Evolutionary conservation across 2,797 vertebrate species (phyloP).

Genomic region (Lycodopsis pacificus): DNA sequence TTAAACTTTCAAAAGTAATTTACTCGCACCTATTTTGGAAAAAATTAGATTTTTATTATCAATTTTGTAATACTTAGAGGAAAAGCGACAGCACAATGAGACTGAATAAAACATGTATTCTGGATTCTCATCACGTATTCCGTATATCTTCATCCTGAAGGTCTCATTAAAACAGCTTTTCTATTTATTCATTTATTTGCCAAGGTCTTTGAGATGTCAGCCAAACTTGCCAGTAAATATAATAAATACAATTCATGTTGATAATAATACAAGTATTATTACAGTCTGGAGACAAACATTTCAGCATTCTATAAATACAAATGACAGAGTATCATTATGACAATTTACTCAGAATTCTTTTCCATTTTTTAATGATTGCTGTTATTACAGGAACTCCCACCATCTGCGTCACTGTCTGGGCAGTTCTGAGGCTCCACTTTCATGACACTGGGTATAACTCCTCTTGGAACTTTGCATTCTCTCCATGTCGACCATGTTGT

Average conservation of each 20-base stretch:
- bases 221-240: background rate
- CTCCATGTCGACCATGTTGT: background rate
- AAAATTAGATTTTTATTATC: background rate
- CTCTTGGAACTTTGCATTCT: background rate
- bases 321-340: background rate
- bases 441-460: constrained; percentile 88
- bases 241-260: background rate
- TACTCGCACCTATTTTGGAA: background rate
- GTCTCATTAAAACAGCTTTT: background rate
- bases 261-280: background rate
- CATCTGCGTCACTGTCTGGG: constrained; percentile 96
- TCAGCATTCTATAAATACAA: background rate
- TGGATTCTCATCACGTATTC: background rate
- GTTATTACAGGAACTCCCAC: constrained; percentile 91
- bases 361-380: background rate
- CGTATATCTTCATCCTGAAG: background rate
- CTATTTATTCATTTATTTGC: background rate
- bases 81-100: background rate
- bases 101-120: background rate
- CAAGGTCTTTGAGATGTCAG: background rate
- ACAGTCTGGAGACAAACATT: background rate
- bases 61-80: background rate
- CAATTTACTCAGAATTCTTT: background rate
- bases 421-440: constrained; percentile 93
- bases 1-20: background rate